Conservation (phyloP, 2,113 vertebrate genomes). For the Lepidothrix coronata region DNA sequence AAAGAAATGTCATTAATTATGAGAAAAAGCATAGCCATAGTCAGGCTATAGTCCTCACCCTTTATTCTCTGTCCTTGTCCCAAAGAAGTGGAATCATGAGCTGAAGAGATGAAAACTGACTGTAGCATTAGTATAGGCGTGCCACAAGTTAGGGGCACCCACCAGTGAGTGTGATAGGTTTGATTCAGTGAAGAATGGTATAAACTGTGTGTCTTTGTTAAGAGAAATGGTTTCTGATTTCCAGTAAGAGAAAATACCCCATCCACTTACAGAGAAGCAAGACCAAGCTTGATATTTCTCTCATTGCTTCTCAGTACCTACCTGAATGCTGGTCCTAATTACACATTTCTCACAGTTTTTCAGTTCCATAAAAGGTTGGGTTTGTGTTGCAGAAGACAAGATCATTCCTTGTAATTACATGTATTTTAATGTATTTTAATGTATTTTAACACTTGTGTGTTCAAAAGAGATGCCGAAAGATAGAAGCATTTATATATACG, state of each 20-base stretch:
- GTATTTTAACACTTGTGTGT: neutral
- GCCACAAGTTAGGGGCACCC: neutral
- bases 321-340: neutral
- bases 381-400: neutral
- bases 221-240: neutral
- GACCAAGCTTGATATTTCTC: neutral
- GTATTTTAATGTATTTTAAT: neutral
- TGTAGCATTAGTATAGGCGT: neutral
- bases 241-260: neutral
- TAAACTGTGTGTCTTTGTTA: neutral
- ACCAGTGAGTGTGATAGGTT: neutral
- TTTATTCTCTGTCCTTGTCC: neutral
- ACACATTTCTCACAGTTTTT: neutral
- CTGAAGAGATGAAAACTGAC: neutral
- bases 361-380: neutral
- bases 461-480: neutral
- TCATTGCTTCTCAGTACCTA: neutral
- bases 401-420: neutral
- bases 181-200: neutral
- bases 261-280: neutral
- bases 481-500: neutral
- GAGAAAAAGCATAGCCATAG: neutral
- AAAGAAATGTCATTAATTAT: neutral
- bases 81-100: neutral
- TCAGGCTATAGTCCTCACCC: neutral